Evolutionary conservation across 2,113 vertebrate species (phyloP), one percentile per base, ranked within the genome.

Genomic region (Neoarius graeffei): DNA sequence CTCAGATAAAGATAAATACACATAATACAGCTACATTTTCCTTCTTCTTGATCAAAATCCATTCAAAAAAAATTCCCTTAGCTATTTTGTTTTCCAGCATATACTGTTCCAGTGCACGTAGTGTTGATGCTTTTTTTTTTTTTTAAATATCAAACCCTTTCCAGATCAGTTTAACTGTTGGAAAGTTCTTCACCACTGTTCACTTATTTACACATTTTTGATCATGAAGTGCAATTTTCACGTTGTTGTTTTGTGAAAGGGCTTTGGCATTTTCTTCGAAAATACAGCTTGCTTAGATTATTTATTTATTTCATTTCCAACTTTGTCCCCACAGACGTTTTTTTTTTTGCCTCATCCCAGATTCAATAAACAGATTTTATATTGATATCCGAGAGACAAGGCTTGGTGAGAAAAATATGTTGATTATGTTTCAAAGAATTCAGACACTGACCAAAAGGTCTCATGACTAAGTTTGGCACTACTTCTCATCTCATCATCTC

Each of bases 381-480:
- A 27, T 60, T 11, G 62, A 71, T 59, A 81, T 50, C 73, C 27
- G 57, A 76, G 27, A 60, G 42, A 17, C 50, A 81, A 42, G 52
- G 52, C 60, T 50, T 50, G 35, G 11, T 42, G 59, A 77, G 62
- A 84, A 84, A 91, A 88, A 23, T 62, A 62, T 86, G 81, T 62
- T 86, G 79, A 23, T 76, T 17, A 74, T 20, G 52, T 62, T 77
- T 83, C 35, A 84, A 60, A 90, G 84, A 87, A 86, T 71, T 89
- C 64, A 71, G 73, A 35, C 64, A 52, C 35, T 19, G 84, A 85
- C 85, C 85, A 87, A 88, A 91, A 60, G 57, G 80, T 62, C 80
- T 23, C 56, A 81, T 5, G 56, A 59, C 35, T 35, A 81, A 59
- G 3, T 11, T 5, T 54, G 4, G 5, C 5, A 14, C 25, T 23